Evolutionary conservation across 2,888 invertebrate genomes (phyloP).

Genomic region (Drosophila formosana): DNA sequence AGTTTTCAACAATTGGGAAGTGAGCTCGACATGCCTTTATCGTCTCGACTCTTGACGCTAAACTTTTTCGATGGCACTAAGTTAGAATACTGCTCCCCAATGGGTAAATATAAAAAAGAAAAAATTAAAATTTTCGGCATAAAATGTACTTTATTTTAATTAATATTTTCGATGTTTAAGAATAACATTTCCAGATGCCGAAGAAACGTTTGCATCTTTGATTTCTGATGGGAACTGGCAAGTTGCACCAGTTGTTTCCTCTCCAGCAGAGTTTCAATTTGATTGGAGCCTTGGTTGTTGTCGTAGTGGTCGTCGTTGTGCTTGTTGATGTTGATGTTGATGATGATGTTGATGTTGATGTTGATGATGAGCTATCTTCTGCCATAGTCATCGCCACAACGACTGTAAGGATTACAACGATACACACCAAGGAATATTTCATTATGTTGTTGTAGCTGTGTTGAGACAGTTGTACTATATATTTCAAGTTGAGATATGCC

Average conservation of each 20-base stretch:
- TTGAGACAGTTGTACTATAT: constrained; percentile 5
- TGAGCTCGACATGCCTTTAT: no score
- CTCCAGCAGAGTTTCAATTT: constrained; percentile 38
- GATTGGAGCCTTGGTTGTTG: constrained; percentile 1
- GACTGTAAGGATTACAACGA: constrained; percentile 14
- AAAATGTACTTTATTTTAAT: background rate
- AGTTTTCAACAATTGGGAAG: background rate
- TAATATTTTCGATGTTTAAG: background rate
- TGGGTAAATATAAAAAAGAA: background rate
- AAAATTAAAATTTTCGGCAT: background rate
- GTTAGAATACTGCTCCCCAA: no score
- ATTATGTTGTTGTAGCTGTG: constrained; percentile 5
- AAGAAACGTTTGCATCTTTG: constrained; percentile 30
- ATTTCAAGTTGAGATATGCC: background rate
- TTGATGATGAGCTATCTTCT: background rate
- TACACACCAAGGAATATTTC: constrained; percentile 10
- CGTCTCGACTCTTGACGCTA: no score
- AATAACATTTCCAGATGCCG: constrained; percentile 30
- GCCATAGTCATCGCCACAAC: constrained; percentile 6
- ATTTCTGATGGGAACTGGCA: background rate
- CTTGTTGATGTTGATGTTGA: background rate
- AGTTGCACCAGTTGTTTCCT: constrained; percentile 43
- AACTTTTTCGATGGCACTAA: no score
- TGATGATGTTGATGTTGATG: background rate
- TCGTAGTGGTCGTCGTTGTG: background rate